Evolutionary conservation across 2,797 vertebrate genomes (phyloP), one percentile per base, ranked within the genome.

Genomic region (Melanotaenia boesemani): DNA sequence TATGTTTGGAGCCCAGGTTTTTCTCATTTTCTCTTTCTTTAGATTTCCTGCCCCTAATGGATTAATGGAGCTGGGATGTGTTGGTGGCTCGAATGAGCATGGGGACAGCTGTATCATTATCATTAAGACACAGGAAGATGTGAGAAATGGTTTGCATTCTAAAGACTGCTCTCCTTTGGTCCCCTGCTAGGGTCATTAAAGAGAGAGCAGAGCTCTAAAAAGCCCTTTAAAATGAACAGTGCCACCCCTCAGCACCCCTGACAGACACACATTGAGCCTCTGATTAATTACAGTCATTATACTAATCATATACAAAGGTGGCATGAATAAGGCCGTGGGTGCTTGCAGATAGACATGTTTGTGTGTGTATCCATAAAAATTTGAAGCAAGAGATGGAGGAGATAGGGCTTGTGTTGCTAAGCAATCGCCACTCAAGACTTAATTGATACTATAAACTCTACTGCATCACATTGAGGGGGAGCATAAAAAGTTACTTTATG

Each of bases 201-300:
- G 73, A 79, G 67, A 77, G 73, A 82, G 67, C 1, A 0, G 52
- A 36, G 79, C 67, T 74, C 63, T 82, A 71, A 88, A 89, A 84
- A 75, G 70, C 86, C 83, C 85, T 83, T 72, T 79, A 62, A 84
- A 82, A 67, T 26, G 26, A 88, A 81, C 58, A 44, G 48, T 18
- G 28, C 65, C 64, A 44, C 70, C 68, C 56, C 76, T 36, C 68
- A 50, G 63, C 72, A 70, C 60, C 34, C 26, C 66, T 8, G n/a
- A 73, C 83, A 86, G 66, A 74, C 63, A 81, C 76, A 84, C 64
- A 85, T 57, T 50, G 69, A 85, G 76, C 46, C 61, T 67, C 70
- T 89, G 85, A 93, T 91, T 91, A 86, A 93, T 91, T 81, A 83
- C 67, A 80, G 79, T 85, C 77, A 89, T 92, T 92, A 87, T 60